Conservation (phyloP, 2,888 invertebrate species). For the Rhodophaea formosa region DNA sequence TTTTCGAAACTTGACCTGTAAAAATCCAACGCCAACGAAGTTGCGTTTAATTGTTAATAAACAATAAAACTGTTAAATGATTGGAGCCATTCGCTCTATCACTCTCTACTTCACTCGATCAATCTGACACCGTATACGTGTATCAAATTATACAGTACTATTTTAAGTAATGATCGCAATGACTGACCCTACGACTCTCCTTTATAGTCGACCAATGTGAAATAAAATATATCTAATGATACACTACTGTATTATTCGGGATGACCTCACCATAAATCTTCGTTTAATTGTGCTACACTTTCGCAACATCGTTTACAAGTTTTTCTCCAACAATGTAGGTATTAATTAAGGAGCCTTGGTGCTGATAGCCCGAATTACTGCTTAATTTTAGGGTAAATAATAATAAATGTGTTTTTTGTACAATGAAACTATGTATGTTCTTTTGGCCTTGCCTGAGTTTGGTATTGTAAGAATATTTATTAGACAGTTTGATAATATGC, state of each 20-base stretch:
- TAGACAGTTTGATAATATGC: too few relatives aligned
- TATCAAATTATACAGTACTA: too few relatives aligned
- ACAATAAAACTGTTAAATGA: too few relatives aligned
- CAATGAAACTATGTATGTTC: not conserved
- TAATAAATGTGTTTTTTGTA: not conserved
- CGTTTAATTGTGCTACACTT: conserved; percentile 9
- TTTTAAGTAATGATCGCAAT: too few relatives aligned
- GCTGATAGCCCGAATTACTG: not conserved
- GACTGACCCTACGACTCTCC: not conserved
- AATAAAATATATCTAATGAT: not conserved
- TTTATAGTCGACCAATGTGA: not conserved
- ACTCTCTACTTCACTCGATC: not conserved
- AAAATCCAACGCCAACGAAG: too few relatives aligned
- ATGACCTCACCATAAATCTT: conserved; percentile 9
- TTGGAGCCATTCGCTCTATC: not conserved
- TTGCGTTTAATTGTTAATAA: too few relatives aligned
- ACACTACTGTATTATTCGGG: conserved; percentile 7
- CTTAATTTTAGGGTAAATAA: not conserved
- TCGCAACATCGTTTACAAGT: not conserved
- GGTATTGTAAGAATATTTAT: too few relatives aligned
- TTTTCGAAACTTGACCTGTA: too few relatives aligned
- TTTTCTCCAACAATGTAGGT: conserved; percentile 5
- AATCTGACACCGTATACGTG: too few relatives aligned
- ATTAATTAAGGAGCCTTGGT: conserved; percentile 5
- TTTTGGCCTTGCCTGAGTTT: not conserved